A percentile compares a stretch with the other conserved stretches of the same genome.
phyloP scores from a whole-genome alignment of 2,888 invertebrate species.

The Chymomyza fuscimana region DNA sequence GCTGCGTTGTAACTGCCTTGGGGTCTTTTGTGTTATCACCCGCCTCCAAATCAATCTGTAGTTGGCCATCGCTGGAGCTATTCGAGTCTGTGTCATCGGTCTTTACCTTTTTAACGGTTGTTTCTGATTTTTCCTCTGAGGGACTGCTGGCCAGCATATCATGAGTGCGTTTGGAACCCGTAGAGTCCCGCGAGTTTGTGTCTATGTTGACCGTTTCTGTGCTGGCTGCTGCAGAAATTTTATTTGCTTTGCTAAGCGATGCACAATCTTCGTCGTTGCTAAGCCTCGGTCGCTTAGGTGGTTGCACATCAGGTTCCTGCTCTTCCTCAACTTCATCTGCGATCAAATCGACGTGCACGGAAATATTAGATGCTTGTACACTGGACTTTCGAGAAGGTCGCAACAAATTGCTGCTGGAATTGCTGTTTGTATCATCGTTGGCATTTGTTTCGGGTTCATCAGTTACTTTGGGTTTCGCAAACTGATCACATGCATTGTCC shows the following conservation, averaged over 20 bases:
- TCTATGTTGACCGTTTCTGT: not conserved
- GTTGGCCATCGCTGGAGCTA: conserved; percentile 52
- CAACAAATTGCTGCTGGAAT: conserved; percentile 73
- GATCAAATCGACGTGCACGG: conserved; percentile 19
- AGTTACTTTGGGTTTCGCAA: conserved; percentile 50
- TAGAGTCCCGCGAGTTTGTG: conserved; percentile 31
- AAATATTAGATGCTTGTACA: conserved; percentile 34
- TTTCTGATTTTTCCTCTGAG: conserved; percentile 22
- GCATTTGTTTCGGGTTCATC: conserved; percentile 31
- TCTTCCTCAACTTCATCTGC: conserved; percentile 22
- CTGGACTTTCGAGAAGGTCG: conserved; percentile 57
- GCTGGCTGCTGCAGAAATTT: not conserved
- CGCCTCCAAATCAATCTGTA: conserved; percentile 58
- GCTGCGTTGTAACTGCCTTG: not conserved
- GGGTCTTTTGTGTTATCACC: conserved; percentile 23
- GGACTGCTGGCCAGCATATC: conserved; percentile 20
- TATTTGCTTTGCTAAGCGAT: not conserved
- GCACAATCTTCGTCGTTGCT: not conserved
- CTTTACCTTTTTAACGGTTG: conserved; percentile 48
- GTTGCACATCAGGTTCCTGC: not conserved
- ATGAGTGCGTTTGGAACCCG: conserved; percentile 39
- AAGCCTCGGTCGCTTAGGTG: not conserved
- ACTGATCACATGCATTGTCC: conserved; percentile 77
- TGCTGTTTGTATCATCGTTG: conserved; percentile 65
- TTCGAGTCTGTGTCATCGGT: conserved; percentile 61